Base-by-base conservation (phyloP, 2,113 vertebrate genomes). In the Thunnus maccoyii region DNA sequence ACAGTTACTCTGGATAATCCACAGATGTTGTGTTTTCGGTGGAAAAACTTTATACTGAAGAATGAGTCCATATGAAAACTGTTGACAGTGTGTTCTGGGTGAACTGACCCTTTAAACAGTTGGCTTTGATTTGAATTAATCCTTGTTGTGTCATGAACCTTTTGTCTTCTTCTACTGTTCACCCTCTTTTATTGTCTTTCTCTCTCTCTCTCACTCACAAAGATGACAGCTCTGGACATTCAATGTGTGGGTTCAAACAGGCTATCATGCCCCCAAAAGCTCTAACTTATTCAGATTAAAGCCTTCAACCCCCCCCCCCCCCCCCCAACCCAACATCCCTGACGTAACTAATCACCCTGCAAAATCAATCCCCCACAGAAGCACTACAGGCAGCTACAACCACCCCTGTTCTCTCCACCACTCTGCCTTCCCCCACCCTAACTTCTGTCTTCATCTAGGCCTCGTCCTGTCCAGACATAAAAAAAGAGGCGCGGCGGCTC, bases 391-490 rank as follows among this genome's bases (percentile, higher is more conserved):
- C 74, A 54, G 76, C 36, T 63, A 72, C 77, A 78, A 58, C 44
- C 60, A 64, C 51, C 57, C 64, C 54, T 78, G 58, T 56, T 80
- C 72, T 64, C 85, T 73, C 65, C 47, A 72, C 62, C 62, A 84
- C 67, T 4, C n/a, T 41, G 36, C 36, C 36, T 41, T 41, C 36
- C 36, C 36, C 63, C 63, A 83, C 65, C 60, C 60, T 63, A 84
- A 78, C 51, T 61, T 62, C 61, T 74, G 86, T 93, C 89, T 94
- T 88, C 78, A 87, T 90, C 88, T 91, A 4, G 78, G 87, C 75
- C 81, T 80, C 74, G 76, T 87, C 89, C 77, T 12, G 68, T 80
- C 56, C 81, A 68, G 64, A 82, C 75, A 72, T 72, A 71, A 61
- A 68, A 44, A 79, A 71, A 86, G 87, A 79, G 86, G 71, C 75